Evolutionary conservation across 2,113 vertebrate genomes (phyloP), one percentile per base, ranked within the genome.

Genomic region (Elanus axillaris): DNA sequence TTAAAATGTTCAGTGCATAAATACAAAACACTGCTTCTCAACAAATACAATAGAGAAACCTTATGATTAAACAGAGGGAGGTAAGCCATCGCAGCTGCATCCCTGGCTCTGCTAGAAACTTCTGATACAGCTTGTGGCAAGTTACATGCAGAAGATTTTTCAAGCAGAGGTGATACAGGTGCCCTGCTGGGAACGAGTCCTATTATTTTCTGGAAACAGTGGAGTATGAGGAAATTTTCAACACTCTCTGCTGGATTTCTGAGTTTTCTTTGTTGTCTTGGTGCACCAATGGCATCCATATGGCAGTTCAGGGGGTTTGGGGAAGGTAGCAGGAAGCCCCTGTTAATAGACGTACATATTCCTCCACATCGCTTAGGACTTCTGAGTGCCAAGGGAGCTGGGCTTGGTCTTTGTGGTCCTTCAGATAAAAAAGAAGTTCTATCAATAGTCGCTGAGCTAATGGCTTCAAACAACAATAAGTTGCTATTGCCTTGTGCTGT

Each of bases 1-100:
- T 90, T 95, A 82, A 96, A 90, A 71, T n/a, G 68, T 78, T 92
- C 76, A 73, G 21, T 66, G 56, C 40, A 85, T 78, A 93, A 96
- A 96, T 63, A 90, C 12, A 95, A 81, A 91, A 78, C 52, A 86
- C 45, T 42, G 40, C 29, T 86, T 82, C 85, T 69, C 67, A 58
- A 76, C 27, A 50, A 92, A 77, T 66, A 73, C 72, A 68, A 93
- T 59, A 85, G 34, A 86, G 71, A 83, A 92, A 79, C 45, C 62
- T 62, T 58, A 29, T 80, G 87, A 94, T 90, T 90, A 90, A 96
- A 52, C 40, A 77, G 77, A 76, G 84, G 55, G 68, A 93, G 42
- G 71, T 76, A 72, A 95, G 20, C 21, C 69, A 63, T 47, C 2
- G 1, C 36, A 91, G 48, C 85, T 91, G 48, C 43, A 13, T 76